Base-by-base conservation (phyloP, 1,140 invertebrate genomes). In the Trichonephila clavipes region DNA sequence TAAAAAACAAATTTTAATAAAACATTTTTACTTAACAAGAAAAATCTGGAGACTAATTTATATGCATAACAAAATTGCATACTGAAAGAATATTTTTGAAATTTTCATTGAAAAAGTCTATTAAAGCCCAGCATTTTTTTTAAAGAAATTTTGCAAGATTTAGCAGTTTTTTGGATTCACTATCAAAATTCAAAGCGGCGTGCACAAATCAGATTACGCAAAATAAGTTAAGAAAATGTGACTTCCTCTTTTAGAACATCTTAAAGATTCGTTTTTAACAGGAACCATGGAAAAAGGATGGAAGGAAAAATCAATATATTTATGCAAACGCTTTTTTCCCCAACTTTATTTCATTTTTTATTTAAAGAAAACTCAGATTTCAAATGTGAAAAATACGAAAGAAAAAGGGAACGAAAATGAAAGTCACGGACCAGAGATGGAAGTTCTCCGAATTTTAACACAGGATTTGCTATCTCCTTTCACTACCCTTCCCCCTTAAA, bases 181-280 rank as follows among this genome's bases (percentile, higher is more conserved):
- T 61, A 88, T 88, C 86, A 61, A 64, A 88, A 88, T 88, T 88
- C 86, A 64, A 64, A 58, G 19, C 86, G 64, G 86, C 59, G 61
- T 28, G 18, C 34, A 40, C 61, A 88, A 88, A 88, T 66, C 86
- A 34, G 86, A 88, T 88, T 88, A 88, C 59, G 34, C 18, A 64
- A 88, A 88, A 88, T 88, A 88, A 88, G 86, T 88, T 88, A 88
- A 88, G 86, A 88, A 88, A 88, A 88, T 88, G n/a, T n/a, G 61
- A 88, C 86, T 88, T 88, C 86, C 24, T 40, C 62, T 44, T 40
- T 88, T n/a, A 66, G n/a, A 28, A 44, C 85, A 61, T 24, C 19
- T 40, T n/a, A 10, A 34, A 24, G 61, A 88, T 88, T 88, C 86
- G 61, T 44, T 88, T 88, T 88, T 88, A 88, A 88, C 86, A 64